phyloP scores from a whole-genome alignment of 2,797 vertebrate genomes.

The Darevskia nairensis region DNA sequence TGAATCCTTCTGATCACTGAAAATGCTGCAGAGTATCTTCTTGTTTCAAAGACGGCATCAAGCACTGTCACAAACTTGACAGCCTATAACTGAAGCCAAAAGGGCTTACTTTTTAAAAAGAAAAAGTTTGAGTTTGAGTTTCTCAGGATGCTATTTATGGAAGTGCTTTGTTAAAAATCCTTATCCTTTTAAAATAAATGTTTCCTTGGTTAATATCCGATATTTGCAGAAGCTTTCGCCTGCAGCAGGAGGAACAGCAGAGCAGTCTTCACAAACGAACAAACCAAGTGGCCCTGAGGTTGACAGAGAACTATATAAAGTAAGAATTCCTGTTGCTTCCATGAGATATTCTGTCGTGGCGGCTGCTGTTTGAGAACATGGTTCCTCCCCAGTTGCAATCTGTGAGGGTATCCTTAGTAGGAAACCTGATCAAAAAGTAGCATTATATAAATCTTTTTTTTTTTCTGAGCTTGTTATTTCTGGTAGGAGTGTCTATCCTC shows the following conservation, averaged over 20 bases:
- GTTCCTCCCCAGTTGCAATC: not conserved
- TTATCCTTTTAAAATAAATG: not conserved
- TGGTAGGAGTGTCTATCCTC: not conserved
- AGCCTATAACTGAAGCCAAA: not conserved
- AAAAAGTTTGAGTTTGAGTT: not conserved
- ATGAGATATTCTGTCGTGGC: not conserved
- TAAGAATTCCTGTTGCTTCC: slow-evolving; percentile 65
- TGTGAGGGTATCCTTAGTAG: not conserved
- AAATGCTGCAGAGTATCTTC: not conserved
- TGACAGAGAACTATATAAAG: slow-evolving; percentile 83
- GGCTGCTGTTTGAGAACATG: too few species aligned
- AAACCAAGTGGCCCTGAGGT: slow-evolving; percentile 76
- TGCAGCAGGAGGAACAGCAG: slow-evolving; percentile 69
- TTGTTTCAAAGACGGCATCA: not conserved
- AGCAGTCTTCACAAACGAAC: slow-evolving; percentile 60
- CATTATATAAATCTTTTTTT: not conserved
- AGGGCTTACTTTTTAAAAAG: not conserved
- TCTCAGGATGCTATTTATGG: not conserved
- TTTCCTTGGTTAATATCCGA: slow-evolving; percentile 27
- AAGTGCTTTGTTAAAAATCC: not conserved
- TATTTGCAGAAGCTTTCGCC: slow-evolving; percentile 80
- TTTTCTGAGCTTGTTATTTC: not conserved
- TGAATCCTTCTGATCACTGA: not conserved
- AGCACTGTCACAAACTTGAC: not conserved
- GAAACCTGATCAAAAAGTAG: not conserved